Evolutionary conservation across 2,888 invertebrate species (phyloP).

Genomic region (Apeira syringaria): DNA sequence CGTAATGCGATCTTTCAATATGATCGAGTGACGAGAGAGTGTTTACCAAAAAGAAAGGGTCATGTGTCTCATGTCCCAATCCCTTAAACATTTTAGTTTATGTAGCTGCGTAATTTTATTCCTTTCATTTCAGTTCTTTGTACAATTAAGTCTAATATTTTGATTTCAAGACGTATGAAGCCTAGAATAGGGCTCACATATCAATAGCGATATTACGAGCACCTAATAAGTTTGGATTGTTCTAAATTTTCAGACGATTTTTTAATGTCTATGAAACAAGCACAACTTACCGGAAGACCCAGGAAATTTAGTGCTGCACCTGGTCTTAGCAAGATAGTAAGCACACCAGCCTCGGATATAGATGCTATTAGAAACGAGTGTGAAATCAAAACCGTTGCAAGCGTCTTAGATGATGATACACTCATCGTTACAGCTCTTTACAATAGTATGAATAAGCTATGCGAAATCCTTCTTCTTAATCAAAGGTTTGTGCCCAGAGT

Average conservation of each 20-base stretch:
- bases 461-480: conserved; percentile 43
- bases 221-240: too few species aligned
- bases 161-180: too few species aligned
- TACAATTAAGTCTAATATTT: too few species aligned
- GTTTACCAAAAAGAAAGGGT: too few species aligned
- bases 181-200: too few species aligned
- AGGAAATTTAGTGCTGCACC: not conserved
- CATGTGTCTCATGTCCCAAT: too few species aligned
- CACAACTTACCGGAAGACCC: not conserved
- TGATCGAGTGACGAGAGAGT: too few species aligned
- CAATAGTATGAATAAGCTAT: conserved; percentile 41
- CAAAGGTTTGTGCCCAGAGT: conserved; percentile 34
- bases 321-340: not conserved
- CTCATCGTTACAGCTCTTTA: conserved; percentile 41
- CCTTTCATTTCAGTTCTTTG: too few species aligned
- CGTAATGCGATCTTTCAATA: too few species aligned
- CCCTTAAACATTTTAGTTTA: too few species aligned
- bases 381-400: not conserved
- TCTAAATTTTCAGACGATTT: not conserved
- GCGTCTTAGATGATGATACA: conserved; percentile 5
- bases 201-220: too few species aligned
- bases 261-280: conserved; percentile 3
- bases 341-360: not conserved
- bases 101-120: too few species aligned
- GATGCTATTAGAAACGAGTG: not conserved